Evolutionary conservation across 1,140 invertebrate genomes (phyloP), one percentile per base, ranked within the genome.

Genomic region (Zophobas atratus): DNA sequence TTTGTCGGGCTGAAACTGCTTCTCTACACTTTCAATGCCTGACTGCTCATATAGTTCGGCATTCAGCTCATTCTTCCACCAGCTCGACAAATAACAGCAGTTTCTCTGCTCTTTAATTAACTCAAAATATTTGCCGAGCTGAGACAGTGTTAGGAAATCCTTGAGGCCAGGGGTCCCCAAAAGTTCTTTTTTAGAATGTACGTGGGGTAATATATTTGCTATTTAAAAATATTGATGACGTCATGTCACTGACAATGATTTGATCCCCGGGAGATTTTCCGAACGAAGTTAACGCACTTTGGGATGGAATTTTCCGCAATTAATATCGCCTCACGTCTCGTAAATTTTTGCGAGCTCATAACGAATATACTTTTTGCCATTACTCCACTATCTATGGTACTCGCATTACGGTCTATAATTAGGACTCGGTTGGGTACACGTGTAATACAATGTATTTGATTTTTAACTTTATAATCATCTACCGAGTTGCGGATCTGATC

Each of bases 101-200:
- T 71, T 77, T 74, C 76, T 77, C 51, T 78, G 73, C 67, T 80
- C 79, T 80, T 80, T 80, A 80, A 80, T 80, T 80, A 80, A 80
- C 79, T 80, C 77, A 78, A 78, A 80, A 80, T 80, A 80, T 80
- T 80, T 80, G 63, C 79, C 53, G 35, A 80, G 77, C 34, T 73
- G 48, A 55, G 48, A 73, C 71, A 73, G 71, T 73, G 71, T 73
- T 39, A 53, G 71, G n/a, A 67, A 67, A 67, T 67, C 60, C 60
- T 67, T 43, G 39, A 2, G 20, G 20, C 60, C 60, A 67, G 60
- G 43, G 60, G 1, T 1, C 43, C 36, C 43, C 60, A 67, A 67
- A 67, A 67, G 60, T 67, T 67, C 43, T 36, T 8, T 6, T 8
- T 20, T 0, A 20, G 20, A 20, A 0, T 20, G 20, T 20, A 20